Conservation (phyloP, 2,113 vertebrate genomes). For the Elephantulus edwardii region DNA sequence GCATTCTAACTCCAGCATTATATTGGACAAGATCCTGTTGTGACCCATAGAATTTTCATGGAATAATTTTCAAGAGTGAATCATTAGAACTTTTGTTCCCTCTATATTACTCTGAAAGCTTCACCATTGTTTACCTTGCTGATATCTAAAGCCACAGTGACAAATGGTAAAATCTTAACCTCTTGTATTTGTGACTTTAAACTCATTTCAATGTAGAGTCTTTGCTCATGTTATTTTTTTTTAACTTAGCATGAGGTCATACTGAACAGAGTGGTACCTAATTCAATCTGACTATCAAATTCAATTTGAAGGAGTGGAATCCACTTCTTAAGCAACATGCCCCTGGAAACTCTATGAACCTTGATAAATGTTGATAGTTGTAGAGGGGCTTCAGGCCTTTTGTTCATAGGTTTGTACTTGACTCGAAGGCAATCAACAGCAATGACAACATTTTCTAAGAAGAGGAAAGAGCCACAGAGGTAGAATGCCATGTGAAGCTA, state of each 20-base stretch:
- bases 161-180: too few species aligned
- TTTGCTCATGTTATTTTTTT: too few species aligned
- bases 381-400: too few species aligned
- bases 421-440: too few species aligned
- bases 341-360: too few species aligned
- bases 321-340: too few species aligned
- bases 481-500: not conserved
- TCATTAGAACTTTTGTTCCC: not conserved
- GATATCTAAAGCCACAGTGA: not conserved
- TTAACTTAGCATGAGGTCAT: not conserved
- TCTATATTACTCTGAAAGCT: not conserved
- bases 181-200: not conserved
- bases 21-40: not conserved
- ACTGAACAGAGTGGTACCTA: not conserved
- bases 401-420: too few species aligned
- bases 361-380: too few species aligned
- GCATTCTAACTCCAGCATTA: not conserved
- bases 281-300: not conserved
- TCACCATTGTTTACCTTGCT: not conserved
- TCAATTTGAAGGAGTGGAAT: too few species aligned
- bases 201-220: not conserved
- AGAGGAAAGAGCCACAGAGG: not conserved
- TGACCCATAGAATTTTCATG: not conserved
- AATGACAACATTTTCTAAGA: too few species aligned
- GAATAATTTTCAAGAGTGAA: not conserved